Evolutionary conservation across 2,888 invertebrate genomes (phyloP), one percentile per base, ranked within the genome.

Genomic region (Lepeophtheirus nordmannii): DNA sequence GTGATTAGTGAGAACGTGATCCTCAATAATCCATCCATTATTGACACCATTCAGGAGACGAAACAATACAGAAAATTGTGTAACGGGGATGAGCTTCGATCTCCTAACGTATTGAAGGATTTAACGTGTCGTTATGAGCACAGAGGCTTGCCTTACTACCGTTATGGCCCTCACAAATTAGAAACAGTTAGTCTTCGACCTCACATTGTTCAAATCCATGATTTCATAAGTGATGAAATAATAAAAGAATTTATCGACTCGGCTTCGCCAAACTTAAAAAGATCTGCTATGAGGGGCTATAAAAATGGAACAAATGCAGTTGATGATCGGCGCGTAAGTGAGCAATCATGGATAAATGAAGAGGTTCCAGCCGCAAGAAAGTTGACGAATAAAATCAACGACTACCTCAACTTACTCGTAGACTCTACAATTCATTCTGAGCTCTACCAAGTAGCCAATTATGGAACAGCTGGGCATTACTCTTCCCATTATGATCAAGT

Each of bases 371-470:
- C 39, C 8, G 39, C 59, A 14, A 38, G 58, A 14, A 59, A 22
- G 56, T 22, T 65, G 37, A 59, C 65, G n/a, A 1, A 59, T 17
- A 23, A 56, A 12, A 65, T 65, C 39, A 38, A 38, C 12, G 39
- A 38, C 58, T 65, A 56, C 38, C 17, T 65, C 30, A 53, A 58
- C 17, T 17, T 65, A 17, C 22, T 56, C 11, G 58, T 38, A 12
- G 22, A n/a, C 17, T 65, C 65, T 10, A 58, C 58, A 7, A 22
- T 58, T 30, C 20, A 58, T 22, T 30, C 65, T 17, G 65, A 65
- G 40, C 22, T 65, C 1, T 65, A 65, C 38, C 65, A 65, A 65
- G 65, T 65, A 38, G 65, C 59, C 38, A 65, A 65, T 40, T 65
- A 65, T 23, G 65, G 65, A 17, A 37, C 56, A 10, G 65, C 65